Evolutionary conservation across 2,888 invertebrate species (phyloP), one percentile per base, ranked within the genome.

Genomic region (Agrotis segetum): DNA sequence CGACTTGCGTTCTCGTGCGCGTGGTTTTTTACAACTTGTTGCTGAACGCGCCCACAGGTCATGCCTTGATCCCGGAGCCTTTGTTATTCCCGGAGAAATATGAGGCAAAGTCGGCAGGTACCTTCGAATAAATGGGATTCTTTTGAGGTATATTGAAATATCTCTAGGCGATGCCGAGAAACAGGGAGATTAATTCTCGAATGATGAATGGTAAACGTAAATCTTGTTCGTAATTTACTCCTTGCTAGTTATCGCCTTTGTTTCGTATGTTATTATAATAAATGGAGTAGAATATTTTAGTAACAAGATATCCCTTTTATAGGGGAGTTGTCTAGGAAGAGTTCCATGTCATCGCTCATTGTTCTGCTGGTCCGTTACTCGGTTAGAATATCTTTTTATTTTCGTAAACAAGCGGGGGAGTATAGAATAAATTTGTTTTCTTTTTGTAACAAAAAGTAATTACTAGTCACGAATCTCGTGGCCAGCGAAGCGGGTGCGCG

Each of bases 1-100:
- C 95, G 92, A 96, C 95, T 96, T 95, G 95, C 95, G 92, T 95
- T 93, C 92, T 94, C 95, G 94, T 94, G 95, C 92, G 88, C 85
- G 83, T 77, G 74, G 89, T 92, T 93, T 93, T 94, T 94, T 94
- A 90, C 85, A 87, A 91, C 88, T 89, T 92, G 85, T 90, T 91
- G 87, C 87, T 87, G 87, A 88, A 88, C 86, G 89, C 88, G 90
- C 90, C 85, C 89, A 90, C 89, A 90, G 95, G 96, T 96, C 95
- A 94, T 90, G 90, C 88, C 91, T 90, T 91, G 92, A 92, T 92
- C 92, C 92, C 88, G 86, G 85, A 81, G 85, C 88, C 92, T 94
- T 95, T 95, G 94, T 95, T 94, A 92, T 93, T 91, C 92, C 91
- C 85, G 89, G 90, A 93, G 94, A 94, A 93, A 94, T 95, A 96